Evolutionary conservation across 2,888 invertebrate genomes (phyloP).

Genomic region (Lepidochrysops patricia): DNA sequence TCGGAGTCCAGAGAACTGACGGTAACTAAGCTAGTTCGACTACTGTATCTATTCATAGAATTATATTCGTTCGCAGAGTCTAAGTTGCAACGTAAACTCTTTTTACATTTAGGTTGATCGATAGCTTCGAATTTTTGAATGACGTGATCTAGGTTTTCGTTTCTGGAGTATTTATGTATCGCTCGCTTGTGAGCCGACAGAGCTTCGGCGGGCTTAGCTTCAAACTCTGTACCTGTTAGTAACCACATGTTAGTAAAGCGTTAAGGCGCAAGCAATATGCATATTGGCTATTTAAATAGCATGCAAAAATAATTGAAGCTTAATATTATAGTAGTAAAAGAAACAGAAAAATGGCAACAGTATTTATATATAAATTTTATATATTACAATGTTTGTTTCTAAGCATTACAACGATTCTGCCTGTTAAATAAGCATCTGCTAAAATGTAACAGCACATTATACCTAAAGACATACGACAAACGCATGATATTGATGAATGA

Average conservation of each 20-base stretch:
- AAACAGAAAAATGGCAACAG: no score
- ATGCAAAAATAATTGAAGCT: no score
- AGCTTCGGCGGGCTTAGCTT: constrained; percentile 30
- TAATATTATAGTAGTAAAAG: no score
- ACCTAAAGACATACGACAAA: no score
- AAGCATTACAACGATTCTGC: no score
- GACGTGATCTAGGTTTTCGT: constrained; percentile 42
- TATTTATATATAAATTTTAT: no score
- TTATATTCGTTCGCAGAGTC: constrained; percentile 26
- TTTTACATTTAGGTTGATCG: constrained; percentile 52
- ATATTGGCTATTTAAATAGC: no score
- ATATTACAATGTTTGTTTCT: no score
- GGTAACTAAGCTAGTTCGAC: constrained; percentile 51
- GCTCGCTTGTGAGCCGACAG: constrained; percentile 40
- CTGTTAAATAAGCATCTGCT: no score
- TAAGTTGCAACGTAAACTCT: constrained; percentile 39
- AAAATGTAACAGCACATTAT: no score
- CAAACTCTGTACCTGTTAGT: constrained; percentile 45
- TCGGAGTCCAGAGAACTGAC: constrained; percentile 62
- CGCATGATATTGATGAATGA: not conserved
- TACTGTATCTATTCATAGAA: constrained; percentile 35
- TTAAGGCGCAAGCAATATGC: not conserved
- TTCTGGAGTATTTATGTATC: constrained; percentile 47
- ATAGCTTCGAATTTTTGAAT: constrained; percentile 40
- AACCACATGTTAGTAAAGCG: constrained; percentile 14